phyloP scores from a whole-genome alignment of 92 coral and sea anemone genomes.

The Isaurus tuberculatus region DNA sequence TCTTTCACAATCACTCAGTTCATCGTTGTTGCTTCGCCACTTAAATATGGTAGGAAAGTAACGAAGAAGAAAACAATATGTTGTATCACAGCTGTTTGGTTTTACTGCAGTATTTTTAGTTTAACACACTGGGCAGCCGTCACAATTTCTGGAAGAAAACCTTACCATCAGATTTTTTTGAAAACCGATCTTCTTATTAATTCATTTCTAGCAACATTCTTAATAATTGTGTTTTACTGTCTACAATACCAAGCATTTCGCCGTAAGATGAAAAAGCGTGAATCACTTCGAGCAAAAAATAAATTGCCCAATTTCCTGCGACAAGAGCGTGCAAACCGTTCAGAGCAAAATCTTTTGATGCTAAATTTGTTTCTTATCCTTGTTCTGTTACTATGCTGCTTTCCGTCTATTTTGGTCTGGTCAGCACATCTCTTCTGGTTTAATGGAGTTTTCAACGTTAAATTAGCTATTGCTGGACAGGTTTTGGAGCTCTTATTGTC shows the following conservation, averaged over 20 bases:
- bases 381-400: not conserved
- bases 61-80: not conserved
- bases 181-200: not conserved
- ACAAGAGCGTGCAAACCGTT: not conserved
- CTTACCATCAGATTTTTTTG: not conserved
- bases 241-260: constrained; percentile 4
- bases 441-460: not conserved
- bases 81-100: not conserved
- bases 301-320: not conserved
- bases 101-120: not conserved
- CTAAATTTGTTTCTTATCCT: constrained; percentile 1
- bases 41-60: not conserved
- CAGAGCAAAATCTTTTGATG: not conserved
- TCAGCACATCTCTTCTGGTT: not conserved
- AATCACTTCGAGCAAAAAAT: not conserved
- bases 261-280: not conserved
- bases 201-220: not conserved
- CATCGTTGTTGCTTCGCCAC: constrained; percentile 3
- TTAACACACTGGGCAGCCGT: not conserved
- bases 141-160: not conserved
- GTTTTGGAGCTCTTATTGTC: not conserved
- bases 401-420: not conserved
- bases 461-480: not conserved
- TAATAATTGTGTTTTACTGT: not conserved
- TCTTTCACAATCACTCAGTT: constrained; percentile 7